A percentile compares a stretch with the other conserved stretches of the same genome.
Evolutionary conservation across 1,140 invertebrate genomes (phyloP).

Genomic region (Chlorops oryzae): DNA sequence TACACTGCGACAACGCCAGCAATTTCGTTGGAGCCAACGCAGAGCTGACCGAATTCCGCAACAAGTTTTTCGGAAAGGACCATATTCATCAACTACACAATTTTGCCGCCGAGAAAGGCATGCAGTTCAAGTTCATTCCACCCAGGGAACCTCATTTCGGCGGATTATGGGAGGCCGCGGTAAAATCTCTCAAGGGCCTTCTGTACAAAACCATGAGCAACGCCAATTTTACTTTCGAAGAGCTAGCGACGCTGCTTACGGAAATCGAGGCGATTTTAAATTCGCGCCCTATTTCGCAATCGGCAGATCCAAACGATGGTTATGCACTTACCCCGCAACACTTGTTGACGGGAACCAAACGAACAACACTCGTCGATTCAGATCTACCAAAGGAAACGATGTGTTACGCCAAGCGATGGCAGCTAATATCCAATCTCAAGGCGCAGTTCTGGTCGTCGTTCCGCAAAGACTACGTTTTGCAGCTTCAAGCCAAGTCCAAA

Average conservation of each 20-base stretch:
- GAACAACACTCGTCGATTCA: no score
- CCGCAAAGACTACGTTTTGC: no score
- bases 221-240: slow-evolving; percentile 18
- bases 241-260: slow-evolving; percentile 18
- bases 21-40: slow-evolving; percentile 26
- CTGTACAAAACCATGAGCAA: slow-evolving; percentile 19
- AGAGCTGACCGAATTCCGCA: slow-evolving; percentile 14
- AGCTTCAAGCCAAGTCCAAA: no score
- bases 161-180: slow-evolving; percentile 25
- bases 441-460: no score
- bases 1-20: slow-evolving; percentile 34
- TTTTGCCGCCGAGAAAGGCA: slow-evolving; percentile 14
- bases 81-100: neutral
- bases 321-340: slow-evolving; percentile 30
- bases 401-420: no score
- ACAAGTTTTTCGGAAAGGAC: neutral
- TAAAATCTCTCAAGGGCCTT: slow-evolving; percentile 31
- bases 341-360: no score
- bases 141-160: slow-evolving; percentile 24
- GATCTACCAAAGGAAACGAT: no score
- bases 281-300: slow-evolving; percentile 24
- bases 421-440: no score
- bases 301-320: slow-evolving; percentile 25
- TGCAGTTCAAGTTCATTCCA: slow-evolving; percentile 28
- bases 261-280: slow-evolving; percentile 31